Conservation (phyloP, 1,140 invertebrate genomes). For the Thaumetopoea pityocampa region DNA sequence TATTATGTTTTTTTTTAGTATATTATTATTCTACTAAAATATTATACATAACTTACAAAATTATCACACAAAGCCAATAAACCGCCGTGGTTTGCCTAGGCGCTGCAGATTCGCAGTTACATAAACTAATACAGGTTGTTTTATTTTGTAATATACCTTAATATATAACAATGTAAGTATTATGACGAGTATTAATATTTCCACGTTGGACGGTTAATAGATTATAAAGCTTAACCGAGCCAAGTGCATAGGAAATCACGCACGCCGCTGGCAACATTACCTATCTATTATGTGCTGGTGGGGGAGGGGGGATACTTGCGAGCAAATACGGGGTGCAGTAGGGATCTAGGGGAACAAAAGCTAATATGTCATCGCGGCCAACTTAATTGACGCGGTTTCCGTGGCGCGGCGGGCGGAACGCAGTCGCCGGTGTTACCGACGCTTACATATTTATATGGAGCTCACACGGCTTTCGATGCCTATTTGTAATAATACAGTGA, state of each 20-base stretch:
- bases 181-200: conserved; percentile 8
- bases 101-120: too few species aligned
- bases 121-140: too few species aligned
- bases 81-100: too few species aligned
- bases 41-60: too few species aligned
- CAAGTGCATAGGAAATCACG: conserved; percentile 17
- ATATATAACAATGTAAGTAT: not conserved
- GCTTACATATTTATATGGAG: conserved; percentile 67
- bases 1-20: too few species aligned
- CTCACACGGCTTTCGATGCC: conserved; percentile 30
- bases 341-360: conserved; percentile 52
- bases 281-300: conserved; percentile 11
- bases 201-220: conserved; percentile 6
- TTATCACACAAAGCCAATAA: too few species aligned
- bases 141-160: too few species aligned
- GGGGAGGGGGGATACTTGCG: conserved; percentile 28
- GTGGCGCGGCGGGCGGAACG: conserved; percentile 56
- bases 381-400: conserved; percentile 73
- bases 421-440: conserved; percentile 58
- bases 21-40: too few species aligned
- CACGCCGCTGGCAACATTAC: conserved; percentile 9
- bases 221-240: conserved; percentile 8
- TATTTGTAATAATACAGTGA: conserved; percentile 32
- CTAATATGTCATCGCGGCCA: conserved; percentile 70
- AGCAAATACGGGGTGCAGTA: conserved; percentile 33